Conservation (phyloP, 2,113 vertebrate genomes). For the Hystrix cristata region DNA sequence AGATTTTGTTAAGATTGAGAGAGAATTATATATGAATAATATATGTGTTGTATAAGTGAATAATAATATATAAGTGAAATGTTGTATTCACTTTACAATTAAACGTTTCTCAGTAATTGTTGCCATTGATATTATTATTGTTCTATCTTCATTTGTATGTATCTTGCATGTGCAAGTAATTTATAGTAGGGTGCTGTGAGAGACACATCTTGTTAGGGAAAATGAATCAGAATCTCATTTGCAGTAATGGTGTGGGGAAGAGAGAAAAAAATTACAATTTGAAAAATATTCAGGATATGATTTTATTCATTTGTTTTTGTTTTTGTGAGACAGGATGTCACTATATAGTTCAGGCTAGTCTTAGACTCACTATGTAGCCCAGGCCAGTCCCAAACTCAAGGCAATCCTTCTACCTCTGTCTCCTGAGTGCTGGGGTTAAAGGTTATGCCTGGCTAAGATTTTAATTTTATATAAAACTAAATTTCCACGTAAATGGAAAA, state of each 20-base stretch:
- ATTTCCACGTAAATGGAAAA: not conserved
- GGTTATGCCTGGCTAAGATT: not conserved
- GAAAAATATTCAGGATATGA: not conserved
- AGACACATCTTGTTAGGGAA: not conserved
- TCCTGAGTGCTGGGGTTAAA: not conserved
- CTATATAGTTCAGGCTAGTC: not conserved
- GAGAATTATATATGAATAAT: not conserved
- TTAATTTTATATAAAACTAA: slow-evolving; percentile 53
- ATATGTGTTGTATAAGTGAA: too few relatives aligned
- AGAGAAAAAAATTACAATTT: not conserved
- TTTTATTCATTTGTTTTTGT: not conserved
- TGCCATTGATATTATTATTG: not conserved
- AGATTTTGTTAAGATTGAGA: slow-evolving; percentile 39
- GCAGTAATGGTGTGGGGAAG: not conserved
- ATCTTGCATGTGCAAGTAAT: not conserved
- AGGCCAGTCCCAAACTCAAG: not conserved
- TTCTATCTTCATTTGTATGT: slow-evolving; percentile 2
- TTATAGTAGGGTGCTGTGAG: not conserved
- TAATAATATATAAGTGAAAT: not conserved
- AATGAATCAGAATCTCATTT: not conserved
- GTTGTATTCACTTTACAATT: not conserved
- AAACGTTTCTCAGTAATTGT: not conserved
- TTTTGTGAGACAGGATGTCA: not conserved
- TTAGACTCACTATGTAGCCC: not conserved
- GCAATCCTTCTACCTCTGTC: not conserved